Evolutionary conservation across 2,797 vertebrate genomes (phyloP), one percentile per base, ranked within the genome.

Genomic region (Betta splendens): DNA sequence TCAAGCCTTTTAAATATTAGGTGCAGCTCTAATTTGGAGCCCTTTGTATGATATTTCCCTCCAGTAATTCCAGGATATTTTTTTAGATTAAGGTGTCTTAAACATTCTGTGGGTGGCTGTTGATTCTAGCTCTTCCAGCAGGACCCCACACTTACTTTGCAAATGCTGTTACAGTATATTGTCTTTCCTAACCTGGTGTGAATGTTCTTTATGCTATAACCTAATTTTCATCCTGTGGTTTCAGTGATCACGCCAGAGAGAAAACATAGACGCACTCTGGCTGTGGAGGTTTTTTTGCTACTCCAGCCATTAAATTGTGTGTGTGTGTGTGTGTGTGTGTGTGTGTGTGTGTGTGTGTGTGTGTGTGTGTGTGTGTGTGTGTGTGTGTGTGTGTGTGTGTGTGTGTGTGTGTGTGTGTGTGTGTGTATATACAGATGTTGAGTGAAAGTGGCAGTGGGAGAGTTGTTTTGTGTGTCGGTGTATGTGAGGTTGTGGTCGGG

Each of bases 61-160:
- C 43, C 43, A 36, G 72, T 90, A 87, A 89, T 84, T 89, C 81
- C 69, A 79, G 85, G 81, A 85, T 89, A 84, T 84, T 85, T 86
- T 87, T 82, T 40, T 71, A 76, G 83, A 85, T 87, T 57, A 74
- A 64, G 21, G 20, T 83, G 68, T 80, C 79, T 83, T 66, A 85
- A 87, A 83, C 83, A 77, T 80, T 82, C 71, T 69, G 77, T 79
- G 84, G 90, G 90, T 90, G 88, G 89, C 72, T 89, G 84, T 83
- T 89, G 79, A 79, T 74, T 84, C 67, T 82, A 74, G 80, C 80
- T 79, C 72, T 66, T 16, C 52, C 20, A 36, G 55, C 45, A 55
- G 78, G 87, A 87, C 85, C 83, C 85, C 78, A 84, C 79, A 85
- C 85, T 81, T 82, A 69, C 80, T 76, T 79, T 70, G 59, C 74